phyloP scores from a whole-genome alignment of 2,797 vertebrate species.

The Argya squamiceps region DNA sequence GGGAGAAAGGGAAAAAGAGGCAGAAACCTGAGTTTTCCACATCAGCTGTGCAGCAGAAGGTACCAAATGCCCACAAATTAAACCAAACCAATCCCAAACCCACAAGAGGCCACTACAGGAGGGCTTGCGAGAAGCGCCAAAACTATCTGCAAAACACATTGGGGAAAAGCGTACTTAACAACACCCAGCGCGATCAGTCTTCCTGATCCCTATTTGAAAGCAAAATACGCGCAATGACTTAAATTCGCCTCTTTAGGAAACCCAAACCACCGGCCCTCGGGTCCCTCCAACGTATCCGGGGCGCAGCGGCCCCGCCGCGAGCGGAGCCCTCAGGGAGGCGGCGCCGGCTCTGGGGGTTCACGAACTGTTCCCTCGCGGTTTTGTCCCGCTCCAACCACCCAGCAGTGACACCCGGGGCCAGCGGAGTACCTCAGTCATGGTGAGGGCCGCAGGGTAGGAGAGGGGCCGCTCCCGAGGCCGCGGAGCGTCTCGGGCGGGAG shows the following conservation, averaged over 20 bases:
- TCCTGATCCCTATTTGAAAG: fast-evolving
- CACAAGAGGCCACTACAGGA: not conserved
- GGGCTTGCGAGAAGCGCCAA: not conserved
- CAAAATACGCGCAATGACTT: fast-evolving
- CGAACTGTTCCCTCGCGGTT: fast-evolving
- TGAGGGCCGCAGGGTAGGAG: not conserved
- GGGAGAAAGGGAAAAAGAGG: not conserved
- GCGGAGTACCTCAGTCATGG: conserved; percentile 25
- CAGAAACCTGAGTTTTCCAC: not conserved
- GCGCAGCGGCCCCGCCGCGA: not conserved
- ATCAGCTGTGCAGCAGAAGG: not conserved
- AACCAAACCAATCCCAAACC: not conserved
- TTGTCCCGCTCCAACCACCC: not conserved
- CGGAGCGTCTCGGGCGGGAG: not conserved
- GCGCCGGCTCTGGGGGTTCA: fast-evolving
- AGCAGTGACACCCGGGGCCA: not conserved
- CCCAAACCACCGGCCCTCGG: not conserved
- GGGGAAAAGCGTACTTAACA: fast-evolving
- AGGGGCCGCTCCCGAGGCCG: too few relatives aligned
- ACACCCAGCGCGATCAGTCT: fast-evolving
- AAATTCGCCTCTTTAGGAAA: not conserved
- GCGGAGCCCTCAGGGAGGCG: not conserved
- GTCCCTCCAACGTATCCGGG: not conserved
- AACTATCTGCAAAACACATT: fast-evolving
- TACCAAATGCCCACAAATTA: not conserved